Percentiles rank a stretch among this genome's conserved stretches.
Conservation (phyloP, 2,797 vertebrate genomes). For the Oreochromis mossambicus region DNA sequence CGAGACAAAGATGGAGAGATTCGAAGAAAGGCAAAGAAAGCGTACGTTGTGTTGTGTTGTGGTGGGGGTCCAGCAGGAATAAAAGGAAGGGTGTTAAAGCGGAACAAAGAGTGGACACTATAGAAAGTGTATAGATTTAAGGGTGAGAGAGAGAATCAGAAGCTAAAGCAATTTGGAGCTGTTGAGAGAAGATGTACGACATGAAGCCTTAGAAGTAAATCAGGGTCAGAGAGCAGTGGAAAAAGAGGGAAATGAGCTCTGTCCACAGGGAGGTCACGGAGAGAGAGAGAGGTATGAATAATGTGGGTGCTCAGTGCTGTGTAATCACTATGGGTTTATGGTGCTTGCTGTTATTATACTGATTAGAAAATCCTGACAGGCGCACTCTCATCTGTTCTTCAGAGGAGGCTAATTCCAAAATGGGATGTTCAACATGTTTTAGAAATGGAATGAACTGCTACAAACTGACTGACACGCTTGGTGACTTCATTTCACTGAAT, state of each 20-base stretch:
- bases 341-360: slow-evolving; percentile 22
- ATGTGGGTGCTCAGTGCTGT: not conserved
- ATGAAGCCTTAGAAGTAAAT: slow-evolving; percentile 42
- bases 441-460: not conserved
- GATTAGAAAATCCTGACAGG: slow-evolving; percentile 13
- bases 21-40: not conserved
- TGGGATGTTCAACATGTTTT: not conserved
- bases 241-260: slow-evolving; percentile 13
- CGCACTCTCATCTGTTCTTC: not conserved
- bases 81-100: slow-evolving; percentile 5
- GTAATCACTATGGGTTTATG: slow-evolving; percentile 26
- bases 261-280: slow-evolving; percentile 6
- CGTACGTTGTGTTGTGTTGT: not conserved
- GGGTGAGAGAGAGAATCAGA: not conserved
- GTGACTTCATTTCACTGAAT: not conserved
- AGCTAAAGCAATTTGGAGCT: slow-evolving; percentile 51
- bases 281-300: not conserved
- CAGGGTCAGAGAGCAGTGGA: slow-evolving; percentile 30
- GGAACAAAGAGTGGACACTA: not conserved
- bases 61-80: slow-evolving; percentile 33
- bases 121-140: slow-evolving; percentile 39
- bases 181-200: slow-evolving; percentile 50
- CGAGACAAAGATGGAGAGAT: slow-evolving; percentile 25
- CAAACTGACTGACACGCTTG: not conserved
- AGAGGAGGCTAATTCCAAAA: not conserved